Percentiles rank a stretch among this genome's conserved stretches.
phyloP scores from a whole-genome alignment of 1,140 invertebrate genomes.

The Nilaparvata lugens region DNA sequence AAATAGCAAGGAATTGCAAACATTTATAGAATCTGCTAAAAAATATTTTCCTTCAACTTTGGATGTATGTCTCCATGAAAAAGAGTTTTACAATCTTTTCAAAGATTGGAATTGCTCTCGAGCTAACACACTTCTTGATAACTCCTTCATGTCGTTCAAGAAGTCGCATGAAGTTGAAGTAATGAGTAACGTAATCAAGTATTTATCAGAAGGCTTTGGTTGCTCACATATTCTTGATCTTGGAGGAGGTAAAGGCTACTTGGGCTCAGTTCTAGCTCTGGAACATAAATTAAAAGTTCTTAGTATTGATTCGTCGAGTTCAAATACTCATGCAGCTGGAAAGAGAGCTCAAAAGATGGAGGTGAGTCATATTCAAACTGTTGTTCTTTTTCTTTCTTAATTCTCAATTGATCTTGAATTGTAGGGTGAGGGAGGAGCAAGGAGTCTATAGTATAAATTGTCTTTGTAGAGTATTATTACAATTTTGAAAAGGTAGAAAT shows the following conservation, averaged over 20 bases:
- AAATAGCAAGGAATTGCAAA: not conserved
- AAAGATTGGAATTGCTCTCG: constrained; percentile 33
- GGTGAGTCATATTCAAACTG: constrained; percentile 23
- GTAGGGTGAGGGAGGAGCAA: no score
- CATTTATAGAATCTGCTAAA: constrained; percentile 30
- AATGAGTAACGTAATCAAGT: constrained; percentile 44
- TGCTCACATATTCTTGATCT: constrained; percentile 59
- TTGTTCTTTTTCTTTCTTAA: no score
- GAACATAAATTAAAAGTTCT: constrained; percentile 60
- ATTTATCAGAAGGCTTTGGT: constrained; percentile 28
- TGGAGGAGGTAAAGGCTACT: constrained; percentile 79
- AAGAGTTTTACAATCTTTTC: constrained; percentile 30
- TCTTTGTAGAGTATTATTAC: no score
- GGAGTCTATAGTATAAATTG: no score
- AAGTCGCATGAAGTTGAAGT: constrained; percentile 72
- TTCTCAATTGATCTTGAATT: no score
- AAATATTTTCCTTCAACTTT: constrained; percentile 6
- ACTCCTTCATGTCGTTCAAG: constrained; percentile 47
- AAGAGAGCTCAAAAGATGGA: constrained; percentile 49
- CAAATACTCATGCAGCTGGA: constrained; percentile 53
- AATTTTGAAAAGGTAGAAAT: no score
- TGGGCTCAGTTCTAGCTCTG: constrained; percentile 62
- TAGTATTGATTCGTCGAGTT: constrained; percentile 62
- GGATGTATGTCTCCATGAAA: constrained; percentile 15
- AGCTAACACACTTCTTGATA: constrained; percentile 35